These are phyloP conservation scores for Tetrapedia diversipes DNA, from an alignment of 2,888 invertebrate genomes.

Conservation along the genomic window DNA sequence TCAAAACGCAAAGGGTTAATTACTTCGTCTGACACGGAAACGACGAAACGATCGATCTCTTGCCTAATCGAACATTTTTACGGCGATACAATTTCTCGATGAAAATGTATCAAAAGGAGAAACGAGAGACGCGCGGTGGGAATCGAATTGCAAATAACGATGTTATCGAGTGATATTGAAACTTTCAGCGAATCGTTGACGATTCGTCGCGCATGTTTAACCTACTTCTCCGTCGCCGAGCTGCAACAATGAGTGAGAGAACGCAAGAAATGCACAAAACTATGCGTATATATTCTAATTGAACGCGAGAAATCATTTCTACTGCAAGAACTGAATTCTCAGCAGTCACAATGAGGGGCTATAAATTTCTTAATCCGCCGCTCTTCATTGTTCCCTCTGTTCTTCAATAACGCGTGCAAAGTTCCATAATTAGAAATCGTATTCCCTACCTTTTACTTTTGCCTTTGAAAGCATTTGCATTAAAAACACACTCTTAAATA, in stretches of 20 bases:
- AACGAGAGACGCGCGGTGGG: no score
- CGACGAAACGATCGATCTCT: no score
- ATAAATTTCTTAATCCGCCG: slow-evolving; percentile 14
- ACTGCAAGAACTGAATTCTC: slow-evolving; percentile 7
- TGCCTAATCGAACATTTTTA: no score
- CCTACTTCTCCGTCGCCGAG: slow-evolving; percentile 16
- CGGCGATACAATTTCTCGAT: no score
- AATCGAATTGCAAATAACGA: background rate
- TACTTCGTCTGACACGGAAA: no score
- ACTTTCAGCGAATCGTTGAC: background rate
- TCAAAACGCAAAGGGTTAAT: no score
- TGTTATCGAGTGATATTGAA: background rate
- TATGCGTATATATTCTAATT: background rate
- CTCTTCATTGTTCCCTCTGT: background rate
- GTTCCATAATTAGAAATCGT: background rate
- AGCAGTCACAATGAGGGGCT: background rate
- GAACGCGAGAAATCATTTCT: slow-evolving; percentile 15
- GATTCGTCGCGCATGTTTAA: slow-evolving; percentile 4
- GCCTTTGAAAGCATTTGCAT: background rate
- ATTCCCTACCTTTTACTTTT: slow-evolving; percentile 2
- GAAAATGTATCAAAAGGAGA: no score
- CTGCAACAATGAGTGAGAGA: slow-evolving; percentile 28
- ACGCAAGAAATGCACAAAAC: slow-evolving; percentile 4
- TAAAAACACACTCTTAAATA: no score
- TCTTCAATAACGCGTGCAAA: background rate